A percentile compares a stretch with the other conserved stretches of the same genome.
Evolutionary conservation across 2,797 vertebrate species (phyloP).

Genomic region (Manis crassicaudata): DNA sequence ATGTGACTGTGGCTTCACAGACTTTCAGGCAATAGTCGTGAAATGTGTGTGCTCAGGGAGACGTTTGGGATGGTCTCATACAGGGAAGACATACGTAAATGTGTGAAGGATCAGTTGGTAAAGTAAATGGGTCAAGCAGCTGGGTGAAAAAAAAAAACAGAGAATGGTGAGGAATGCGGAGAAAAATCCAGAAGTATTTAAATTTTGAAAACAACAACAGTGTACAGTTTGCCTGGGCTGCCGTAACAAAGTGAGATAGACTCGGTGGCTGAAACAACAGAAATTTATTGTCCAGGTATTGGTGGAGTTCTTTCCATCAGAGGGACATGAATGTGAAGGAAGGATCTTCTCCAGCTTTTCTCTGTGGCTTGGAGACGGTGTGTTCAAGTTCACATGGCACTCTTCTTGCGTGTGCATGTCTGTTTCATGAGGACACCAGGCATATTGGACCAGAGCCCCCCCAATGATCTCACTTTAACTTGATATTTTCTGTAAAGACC

Average conservation of each 20-base stretch:
- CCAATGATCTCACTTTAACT: not conserved
- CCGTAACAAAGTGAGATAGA: not conserved
- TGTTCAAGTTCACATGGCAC: not conserved
- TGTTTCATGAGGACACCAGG: not conserved
- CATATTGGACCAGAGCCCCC: not conserved
- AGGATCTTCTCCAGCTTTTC: not conserved
- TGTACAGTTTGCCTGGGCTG: not conserved
- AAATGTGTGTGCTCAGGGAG: not conserved
- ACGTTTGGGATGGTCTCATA: not conserved
- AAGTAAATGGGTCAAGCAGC: not conserved
- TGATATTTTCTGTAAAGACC: not conserved
- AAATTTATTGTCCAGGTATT: not conserved
- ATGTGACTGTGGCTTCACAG: not conserved
- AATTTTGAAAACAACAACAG: not conserved
- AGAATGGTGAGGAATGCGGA: not conserved
- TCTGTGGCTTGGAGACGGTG: not conserved
- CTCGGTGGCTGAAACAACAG: not conserved
- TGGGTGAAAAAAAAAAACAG: conserved; percentile 9
- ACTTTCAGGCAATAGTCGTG: not conserved
- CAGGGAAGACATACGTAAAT: not conserved
- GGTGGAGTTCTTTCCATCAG: not conserved
- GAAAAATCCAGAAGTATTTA: not conserved
- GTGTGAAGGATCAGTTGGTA: not conserved
- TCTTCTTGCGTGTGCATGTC: not conserved
- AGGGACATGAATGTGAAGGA: not conserved